phyloP scores from a whole-genome alignment of 2,888 invertebrate genomes.

The Amblyteles armatorius region DNA sequence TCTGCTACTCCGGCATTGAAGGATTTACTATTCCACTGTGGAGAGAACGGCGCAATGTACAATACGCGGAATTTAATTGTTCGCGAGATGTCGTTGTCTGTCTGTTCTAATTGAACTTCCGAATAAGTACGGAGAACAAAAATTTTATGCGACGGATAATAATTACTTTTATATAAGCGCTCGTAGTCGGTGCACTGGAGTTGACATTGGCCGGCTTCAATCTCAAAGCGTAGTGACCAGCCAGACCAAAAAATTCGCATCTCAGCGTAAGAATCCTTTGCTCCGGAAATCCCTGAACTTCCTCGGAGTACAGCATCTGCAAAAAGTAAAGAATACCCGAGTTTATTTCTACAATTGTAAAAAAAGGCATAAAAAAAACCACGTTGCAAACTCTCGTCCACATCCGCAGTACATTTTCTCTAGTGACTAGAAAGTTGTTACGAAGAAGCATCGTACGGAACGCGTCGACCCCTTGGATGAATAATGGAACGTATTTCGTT shows the following conservation, averaged over 20 bases:
- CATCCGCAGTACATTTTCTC: conserved; percentile 21
- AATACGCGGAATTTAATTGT: background rate
- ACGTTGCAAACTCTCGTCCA: conserved; percentile 3
- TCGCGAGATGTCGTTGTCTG: background rate
- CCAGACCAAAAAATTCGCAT: conserved; percentile 93
- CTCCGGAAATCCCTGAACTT: conserved; percentile 91
- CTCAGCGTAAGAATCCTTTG: conserved; percentile 88
- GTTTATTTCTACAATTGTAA: background rate
- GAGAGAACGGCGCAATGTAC: background rate
- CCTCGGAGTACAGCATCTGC: conserved; percentile 91
- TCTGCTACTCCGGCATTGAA: conserved; percentile 7
- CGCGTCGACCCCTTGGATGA: conserved; percentile 30
- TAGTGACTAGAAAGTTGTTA: conserved; percentile 28
- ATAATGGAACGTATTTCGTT: conserved; percentile 45
- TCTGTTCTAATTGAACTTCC: background rate
- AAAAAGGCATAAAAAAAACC: background rate
- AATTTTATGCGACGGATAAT: background rate
- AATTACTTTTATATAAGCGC: conserved; percentile 89
- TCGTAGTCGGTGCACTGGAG: conserved; percentile 88
- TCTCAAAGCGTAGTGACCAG: conserved; percentile 92
- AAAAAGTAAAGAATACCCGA: background rate
- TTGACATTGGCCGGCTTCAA: conserved; percentile 89
- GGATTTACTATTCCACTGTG: background rate
- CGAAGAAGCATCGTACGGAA: background rate
- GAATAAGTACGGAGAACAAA: background rate